phyloP scores from a whole-genome alignment of 2,797 vertebrate genomes.

The Meriones psammophilus region DNA sequence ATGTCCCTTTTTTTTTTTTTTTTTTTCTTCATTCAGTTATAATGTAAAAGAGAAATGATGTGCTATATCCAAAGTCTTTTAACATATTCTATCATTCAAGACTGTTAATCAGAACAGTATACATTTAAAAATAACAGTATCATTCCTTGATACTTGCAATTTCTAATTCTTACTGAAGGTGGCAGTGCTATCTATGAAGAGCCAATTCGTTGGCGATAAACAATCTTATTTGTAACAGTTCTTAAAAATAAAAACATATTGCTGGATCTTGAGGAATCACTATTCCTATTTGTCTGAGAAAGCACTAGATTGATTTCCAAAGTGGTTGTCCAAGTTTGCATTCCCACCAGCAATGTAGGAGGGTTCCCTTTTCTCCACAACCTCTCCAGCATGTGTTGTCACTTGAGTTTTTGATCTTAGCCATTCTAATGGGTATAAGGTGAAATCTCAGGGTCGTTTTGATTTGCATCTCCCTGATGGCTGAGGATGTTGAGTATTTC shows the following conservation, averaged over 20 bases:
- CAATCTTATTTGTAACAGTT: background rate
- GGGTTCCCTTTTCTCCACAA: too few relatives aligned
- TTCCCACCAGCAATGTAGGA: too few relatives aligned
- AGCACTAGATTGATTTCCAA: too few relatives aligned
- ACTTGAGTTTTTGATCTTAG: too few relatives aligned
- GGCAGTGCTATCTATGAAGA: conserved; percentile 62
- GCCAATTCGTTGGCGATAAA: background rate
- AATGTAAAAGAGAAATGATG: background rate
- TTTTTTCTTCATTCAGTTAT: background rate
- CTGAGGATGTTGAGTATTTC: too few relatives aligned
- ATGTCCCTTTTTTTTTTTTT: background rate
- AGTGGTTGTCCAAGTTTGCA: too few relatives aligned
- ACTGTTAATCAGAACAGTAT: background rate
- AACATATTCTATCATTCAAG: conserved; percentile 34
- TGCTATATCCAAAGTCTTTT: background rate
- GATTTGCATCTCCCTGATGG: too few relatives aligned
- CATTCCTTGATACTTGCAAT: conserved; percentile 61
- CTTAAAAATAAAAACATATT: background rate
- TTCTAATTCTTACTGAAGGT: conserved; percentile 63
- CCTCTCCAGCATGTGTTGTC: too few relatives aligned
- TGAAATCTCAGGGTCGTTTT: too few relatives aligned
- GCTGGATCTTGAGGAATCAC: too few relatives aligned
- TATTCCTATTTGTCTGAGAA: too few relatives aligned
- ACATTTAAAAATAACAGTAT: background rate
- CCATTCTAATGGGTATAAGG: too few relatives aligned